Base-by-base conservation (phyloP, 37 sponge, comb jelly and placozoan species). In the Petrosia ficiformis region DNA sequence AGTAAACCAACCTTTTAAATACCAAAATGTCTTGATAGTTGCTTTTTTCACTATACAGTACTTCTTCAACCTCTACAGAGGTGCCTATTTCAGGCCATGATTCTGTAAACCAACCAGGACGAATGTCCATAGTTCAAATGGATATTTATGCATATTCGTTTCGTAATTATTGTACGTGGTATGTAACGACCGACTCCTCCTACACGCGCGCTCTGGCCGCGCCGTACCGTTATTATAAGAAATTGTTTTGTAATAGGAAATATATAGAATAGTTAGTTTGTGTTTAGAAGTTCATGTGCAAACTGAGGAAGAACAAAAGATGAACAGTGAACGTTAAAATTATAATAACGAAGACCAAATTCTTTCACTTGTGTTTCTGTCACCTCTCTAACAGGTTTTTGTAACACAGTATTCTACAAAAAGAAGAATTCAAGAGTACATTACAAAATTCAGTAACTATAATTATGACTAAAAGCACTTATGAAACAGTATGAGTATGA, bases 241-340 rank as follows among this genome's bases (percentile, higher is more conserved):
- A 10, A 48, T 48, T 48, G 54, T 16, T 48, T 48, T 77, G n/a
- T n/a, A n/a, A n/a, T n/a, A n/a, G n/a, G n/a, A n/a, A n/a, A n/a
- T n/a, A n/a, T n/a, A n/a, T n/a, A n/a, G n/a, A n/a, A n/a, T n/a
- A n/a, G n/a, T n/a, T n/a, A n/a, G n/a, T n/a, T n/a, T n/a, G n/a
- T n/a, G n/a, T n/a, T n/a, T n/a, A n/a, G n/a, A n/a, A n/a, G n/a
- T n/a, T 48, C 54, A 35, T 79, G 76, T 8, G 68, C 80, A 77
- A 91, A 91, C 35, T 36, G 70, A 36, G 92, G 92, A 14, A 91
- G 74, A 24, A 72, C 76, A 63, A 86, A 91, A 30, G 92, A 38
- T 4, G 80, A 71, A 31, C 57, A 48, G 69, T 91, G 92, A 10
- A 91, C 54, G 11, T 52, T 80, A 74, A 61, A 41, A 54, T 57